Evolutionary conservation across 2,113 vertebrate species (phyloP), one percentile per base, ranked within the genome.

Genomic region (Pygoscelis adeliae): DNA sequence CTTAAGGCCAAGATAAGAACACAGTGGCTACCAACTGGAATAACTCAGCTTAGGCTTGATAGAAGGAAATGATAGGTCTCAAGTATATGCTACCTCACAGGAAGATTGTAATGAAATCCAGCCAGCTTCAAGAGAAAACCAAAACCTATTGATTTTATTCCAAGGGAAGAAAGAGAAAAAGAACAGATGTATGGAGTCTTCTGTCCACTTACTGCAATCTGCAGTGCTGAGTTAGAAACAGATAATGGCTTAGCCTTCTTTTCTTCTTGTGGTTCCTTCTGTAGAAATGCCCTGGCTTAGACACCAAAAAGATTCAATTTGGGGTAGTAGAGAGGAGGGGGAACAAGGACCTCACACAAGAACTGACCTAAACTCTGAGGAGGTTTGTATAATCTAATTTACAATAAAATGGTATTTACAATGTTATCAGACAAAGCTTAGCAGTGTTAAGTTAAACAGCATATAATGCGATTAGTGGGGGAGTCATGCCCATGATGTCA

Each of bases 331-430:
- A 83, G 71, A 83, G 67, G 44, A 87, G 69, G 44, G 38, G 66
- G 32, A 90, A 21, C 36, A 88, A 92, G 72, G 97, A 98, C 97
- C 97, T 94, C 97, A 96, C 96, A 46, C 87, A 82, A 97, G 91
- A 93, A 83, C 83, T 92, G 96, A 96, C 95, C 94, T 97, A 94
- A 97, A 90, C 73, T 88, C 91, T 76, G 71, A 93, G 95, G 94
- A 96, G 97, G 96, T 96, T 95, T 89, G 91, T 91, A 90, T 97
- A 98, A 98, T 98, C 96, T 94, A 97, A 97, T 98, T 98, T 97
- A 95, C 96, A 96, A 97, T 95, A 93, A 92, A 97, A 96, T 89
- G 91, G 94, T 95, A 96, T 97, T 96, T 97, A 95, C 97, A 92
- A 32, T 85, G 95, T 98, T 97, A 97, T 97, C 97, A 96, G 97